Evolutionary conservation across 1,140 invertebrate genomes (phyloP).

Genomic region (Homalodisca vitripennis): DNA sequence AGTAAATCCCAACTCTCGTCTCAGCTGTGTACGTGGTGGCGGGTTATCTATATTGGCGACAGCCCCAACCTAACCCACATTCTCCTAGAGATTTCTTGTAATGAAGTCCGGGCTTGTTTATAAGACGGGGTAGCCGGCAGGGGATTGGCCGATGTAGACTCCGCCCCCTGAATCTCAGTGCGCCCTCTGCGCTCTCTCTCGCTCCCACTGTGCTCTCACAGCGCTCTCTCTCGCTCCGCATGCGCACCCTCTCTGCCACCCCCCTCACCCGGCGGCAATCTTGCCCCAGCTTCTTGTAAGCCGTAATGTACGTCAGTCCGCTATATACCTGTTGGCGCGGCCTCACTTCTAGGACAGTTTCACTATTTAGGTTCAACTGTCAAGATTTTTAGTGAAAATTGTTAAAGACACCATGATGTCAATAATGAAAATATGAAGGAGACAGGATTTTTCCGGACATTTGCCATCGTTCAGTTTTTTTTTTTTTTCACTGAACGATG

Average conservation of each 20-base stretch:
- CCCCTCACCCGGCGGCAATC: not conserved
- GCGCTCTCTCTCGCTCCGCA: constrained; percentile 4
- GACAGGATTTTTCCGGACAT: too few species aligned
- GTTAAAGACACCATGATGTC: too few species aligned
- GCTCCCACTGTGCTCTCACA: not conserved
- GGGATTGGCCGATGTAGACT: not conserved
- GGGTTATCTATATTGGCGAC: constrained; percentile 15
- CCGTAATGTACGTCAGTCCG: not conserved
- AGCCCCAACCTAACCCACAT: constrained; percentile 18
- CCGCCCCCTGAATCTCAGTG: not conserved
- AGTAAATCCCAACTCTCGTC: not conserved
- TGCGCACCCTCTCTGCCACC: not conserved
- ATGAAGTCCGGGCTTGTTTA: constrained; percentile 26
- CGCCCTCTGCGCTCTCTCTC: constrained; percentile 1
- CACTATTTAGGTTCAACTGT: not conserved
- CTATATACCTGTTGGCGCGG: not conserved
- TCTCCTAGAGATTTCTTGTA: constrained; percentile 22
- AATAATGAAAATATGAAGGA: too few species aligned
- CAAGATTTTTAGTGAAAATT: not conserved
- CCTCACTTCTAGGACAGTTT: not conserved
- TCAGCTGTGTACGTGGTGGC: not conserved
- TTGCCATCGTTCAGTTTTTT: too few species aligned
- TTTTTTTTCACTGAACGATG: too few species aligned
- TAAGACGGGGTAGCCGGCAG: not conserved
- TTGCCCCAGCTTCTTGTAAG: not conserved